Evolutionary conservation across 2,113 vertebrate species (phyloP).

Genomic region (Serinus canaria): DNA sequence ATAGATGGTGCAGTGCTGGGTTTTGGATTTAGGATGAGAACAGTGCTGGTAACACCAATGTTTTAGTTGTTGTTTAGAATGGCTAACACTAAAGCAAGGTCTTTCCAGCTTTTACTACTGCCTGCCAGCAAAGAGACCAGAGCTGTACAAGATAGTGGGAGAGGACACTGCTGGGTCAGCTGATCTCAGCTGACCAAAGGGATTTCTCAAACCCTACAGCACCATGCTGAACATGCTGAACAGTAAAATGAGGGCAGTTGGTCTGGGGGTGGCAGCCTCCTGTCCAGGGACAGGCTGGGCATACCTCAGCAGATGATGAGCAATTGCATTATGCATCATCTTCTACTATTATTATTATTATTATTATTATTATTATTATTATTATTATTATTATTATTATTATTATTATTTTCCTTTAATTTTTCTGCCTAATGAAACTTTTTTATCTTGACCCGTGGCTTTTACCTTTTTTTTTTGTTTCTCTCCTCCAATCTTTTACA

Average conservation of each 20-base stretch:
- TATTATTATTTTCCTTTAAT: not conserved
- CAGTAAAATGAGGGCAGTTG: not conserved
- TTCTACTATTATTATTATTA: no score
- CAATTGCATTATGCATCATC: not conserved
- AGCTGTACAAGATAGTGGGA: not conserved
- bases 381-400: not conserved
- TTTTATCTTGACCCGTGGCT: not conserved
- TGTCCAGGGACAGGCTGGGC: not conserved
- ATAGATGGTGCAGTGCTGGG: not conserved
- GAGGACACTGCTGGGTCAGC: not conserved
- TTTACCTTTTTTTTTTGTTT: not conserved
- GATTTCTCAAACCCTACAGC: not conserved
- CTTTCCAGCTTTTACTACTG: not conserved
- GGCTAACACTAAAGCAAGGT: not conserved
- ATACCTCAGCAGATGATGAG: fast-evolving
- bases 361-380: not conserved
- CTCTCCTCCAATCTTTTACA: not conserved
- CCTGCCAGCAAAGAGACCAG: not conserved
- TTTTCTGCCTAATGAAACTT: not conserved
- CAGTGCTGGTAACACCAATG: not conserved
- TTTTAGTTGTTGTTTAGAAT: not conserved
- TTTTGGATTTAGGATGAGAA: not conserved
- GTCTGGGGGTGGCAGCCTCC: not conserved
- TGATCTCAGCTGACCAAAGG: not conserved
- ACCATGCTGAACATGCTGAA: not conserved